A percentile compares a stretch with the other conserved stretches of the same genome.
Conservation (phyloP, 2,888 invertebrate genomes). For the Myopa testacea region DNA sequence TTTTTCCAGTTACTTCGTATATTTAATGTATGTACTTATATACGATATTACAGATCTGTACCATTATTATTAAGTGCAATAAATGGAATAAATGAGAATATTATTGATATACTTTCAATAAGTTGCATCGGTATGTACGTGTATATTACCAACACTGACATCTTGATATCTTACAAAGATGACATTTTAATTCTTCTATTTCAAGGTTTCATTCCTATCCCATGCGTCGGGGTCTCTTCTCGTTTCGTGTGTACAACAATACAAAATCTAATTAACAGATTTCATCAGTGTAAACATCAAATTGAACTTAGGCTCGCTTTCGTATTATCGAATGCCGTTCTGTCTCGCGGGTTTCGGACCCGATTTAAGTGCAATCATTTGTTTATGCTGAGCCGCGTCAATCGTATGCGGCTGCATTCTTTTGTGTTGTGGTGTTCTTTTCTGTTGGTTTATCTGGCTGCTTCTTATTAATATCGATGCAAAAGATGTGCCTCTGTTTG, state of each 20-base stretch:
- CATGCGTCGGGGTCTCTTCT: conserved; percentile 4
- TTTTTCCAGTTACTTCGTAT: too few species aligned
- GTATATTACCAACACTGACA: too few species aligned
- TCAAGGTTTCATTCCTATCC: not conserved
- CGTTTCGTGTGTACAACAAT: conserved; percentile 36
- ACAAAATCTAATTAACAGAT: conserved; percentile 55
- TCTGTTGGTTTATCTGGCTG: conserved; percentile 22
- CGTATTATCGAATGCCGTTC: conserved; percentile 44
- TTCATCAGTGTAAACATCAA: conserved; percentile 52
- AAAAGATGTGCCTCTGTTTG: conserved; percentile 34
- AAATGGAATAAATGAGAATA: too few species aligned
- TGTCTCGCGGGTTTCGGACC: conserved; percentile 49
- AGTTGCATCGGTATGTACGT: too few species aligned
- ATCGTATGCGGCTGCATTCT: conserved; percentile 50
- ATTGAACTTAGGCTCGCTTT: conserved; percentile 41
- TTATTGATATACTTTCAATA: too few species aligned
- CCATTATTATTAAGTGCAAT: too few species aligned
- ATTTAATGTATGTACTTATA: too few species aligned
- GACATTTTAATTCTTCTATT: conserved; percentile 2
- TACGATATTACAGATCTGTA: too few species aligned
- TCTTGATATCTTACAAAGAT: not conserved
- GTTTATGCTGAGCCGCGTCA: conserved; percentile 57
- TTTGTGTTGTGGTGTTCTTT: conserved; percentile 12
- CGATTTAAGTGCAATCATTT: conserved; percentile 59
- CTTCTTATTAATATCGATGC: conserved; percentile 37